Base-by-base conservation (phyloP, 2,888 invertebrate species). In the Boloria euphrosyne region DNA sequence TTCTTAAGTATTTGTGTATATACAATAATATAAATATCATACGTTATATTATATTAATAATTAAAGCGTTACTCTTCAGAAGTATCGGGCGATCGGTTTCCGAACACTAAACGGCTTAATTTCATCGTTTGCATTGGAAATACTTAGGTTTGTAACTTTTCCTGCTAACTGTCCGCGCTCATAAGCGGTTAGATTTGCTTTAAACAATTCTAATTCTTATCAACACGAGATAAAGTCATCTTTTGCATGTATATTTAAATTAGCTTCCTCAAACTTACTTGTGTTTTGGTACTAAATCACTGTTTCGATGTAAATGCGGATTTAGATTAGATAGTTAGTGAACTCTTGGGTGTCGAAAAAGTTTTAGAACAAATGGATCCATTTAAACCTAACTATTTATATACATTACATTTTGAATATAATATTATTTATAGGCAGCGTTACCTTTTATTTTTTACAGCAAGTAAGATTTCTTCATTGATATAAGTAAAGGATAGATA, bases 51-150 rank as follows among this genome's bases (percentile, higher is more conserved):
- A 43, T 43, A 55, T n/a, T n/a, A 58, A 58, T 58, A 31, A 10
- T 58, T 47, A 16, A 49, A 58, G 49, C 17, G 17, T 27, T 27
- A 13, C 47, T 47, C 22, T 47, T 58, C 13, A 22, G 55, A 44
- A 58, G 46, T 49, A 71, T 71, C 68, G 72, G 67, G 57, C 65
- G 65, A 71, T 70, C 68, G 60, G 55, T 64, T 65, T 66, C 70
- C 66, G 63, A 69, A 70, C 71, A 71, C 67, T 69, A 52, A 65
- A 67, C 68, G 66, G 67, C 68, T 69, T 71, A 71, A 62, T 65
- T 65, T 66, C 63, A 50, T 64, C 61, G 70, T 73, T 73, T 73
- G 73, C 71, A 73, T 71, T 70, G 68, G 68, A 60, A 73, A 73
- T 71, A 71, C 71, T 71, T 71, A 68, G 70, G 66, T 66, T 64